Conservation (phyloP, 1,140 invertebrate genomes). For the Neoseiulus cucumeris region DNA sequence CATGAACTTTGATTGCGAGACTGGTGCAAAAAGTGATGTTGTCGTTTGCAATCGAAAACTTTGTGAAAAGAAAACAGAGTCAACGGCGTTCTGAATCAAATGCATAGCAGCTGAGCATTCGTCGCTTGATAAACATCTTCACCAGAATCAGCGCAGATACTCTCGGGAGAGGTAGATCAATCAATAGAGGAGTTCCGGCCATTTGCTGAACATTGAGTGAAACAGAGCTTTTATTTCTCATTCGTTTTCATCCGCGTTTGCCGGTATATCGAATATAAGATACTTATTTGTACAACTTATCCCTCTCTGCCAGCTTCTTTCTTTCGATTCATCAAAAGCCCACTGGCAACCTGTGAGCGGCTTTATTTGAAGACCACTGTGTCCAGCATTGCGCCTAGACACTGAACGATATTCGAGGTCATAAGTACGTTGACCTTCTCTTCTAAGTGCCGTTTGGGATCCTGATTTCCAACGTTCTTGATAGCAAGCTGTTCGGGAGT, state of each 20-base stretch:
- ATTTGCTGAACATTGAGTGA: neutral
- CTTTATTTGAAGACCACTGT: slow-evolving; percentile 81
- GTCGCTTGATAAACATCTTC: no score
- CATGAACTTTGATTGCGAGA: no score
- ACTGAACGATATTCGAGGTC: slow-evolving; percentile 96
- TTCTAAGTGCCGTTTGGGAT: slow-evolving; percentile 98
- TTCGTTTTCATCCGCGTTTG: neutral
- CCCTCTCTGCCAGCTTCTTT: neutral
- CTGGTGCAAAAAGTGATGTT: no score
- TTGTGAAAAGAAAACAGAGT: no score
- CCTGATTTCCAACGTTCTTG: slow-evolving; percentile 98
- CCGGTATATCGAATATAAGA: no score
- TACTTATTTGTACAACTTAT: neutral
- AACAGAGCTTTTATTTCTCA: neutral
- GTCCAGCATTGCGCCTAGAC: slow-evolving; percentile 92
- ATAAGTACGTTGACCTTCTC: slow-evolving; percentile 94
- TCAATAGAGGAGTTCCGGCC: no score
- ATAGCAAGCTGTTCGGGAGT: slow-evolving; percentile 98
- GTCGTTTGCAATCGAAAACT: no score
- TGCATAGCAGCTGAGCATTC: no score
- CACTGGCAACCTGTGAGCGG: neutral
- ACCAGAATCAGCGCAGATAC: no score
- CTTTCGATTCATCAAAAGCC: neutral
- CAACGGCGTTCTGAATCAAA: no score
- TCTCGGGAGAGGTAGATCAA: no score